Evolutionary conservation across 2,888 invertebrate genomes (phyloP).

Genomic region (Melanchra persicariae): DNA sequence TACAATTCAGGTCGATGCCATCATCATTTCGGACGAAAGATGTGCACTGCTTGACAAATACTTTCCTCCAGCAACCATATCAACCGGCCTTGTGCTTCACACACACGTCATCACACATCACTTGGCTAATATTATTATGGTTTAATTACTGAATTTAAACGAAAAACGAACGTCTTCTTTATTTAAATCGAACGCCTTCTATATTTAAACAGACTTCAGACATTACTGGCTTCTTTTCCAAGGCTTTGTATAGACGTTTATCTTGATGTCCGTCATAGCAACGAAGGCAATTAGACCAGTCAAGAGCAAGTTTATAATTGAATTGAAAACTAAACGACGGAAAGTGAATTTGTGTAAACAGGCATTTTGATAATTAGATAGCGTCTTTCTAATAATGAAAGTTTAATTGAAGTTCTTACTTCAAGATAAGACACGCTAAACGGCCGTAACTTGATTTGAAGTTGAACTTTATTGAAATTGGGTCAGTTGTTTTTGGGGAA

Average conservation of each 20-base stretch:
- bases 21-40: too few relatives aligned
- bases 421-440: constrained; percentile 33
- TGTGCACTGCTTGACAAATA: too few relatives aligned
- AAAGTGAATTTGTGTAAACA: constrained; percentile 49
- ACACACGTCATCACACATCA: too few relatives aligned
- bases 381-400: constrained; percentile 45
- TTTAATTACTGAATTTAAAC: too few relatives aligned
- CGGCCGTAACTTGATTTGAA: constrained; percentile 33
- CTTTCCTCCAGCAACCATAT: too few relatives aligned
- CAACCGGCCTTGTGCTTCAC: too few relatives aligned
- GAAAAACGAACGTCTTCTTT: too few relatives aligned
- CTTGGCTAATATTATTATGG: too few relatives aligned
- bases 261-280: constrained; percentile 8
- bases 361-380: constrained; percentile 55
- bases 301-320: constrained; percentile 54
- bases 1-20: neutral
- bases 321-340: constrained; percentile 52
- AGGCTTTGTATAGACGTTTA: constrained; percentile 14
- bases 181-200: too few relatives aligned
- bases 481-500: neutral
- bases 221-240: neutral
- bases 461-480: constrained; percentile 26
- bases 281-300: constrained; percentile 37
- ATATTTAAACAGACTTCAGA: neutral
- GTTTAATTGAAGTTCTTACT: constrained; percentile 52